Evolutionary conservation across 2,113 vertebrate genomes (phyloP).

Genomic region (Acinonyx jubatus): DNA sequence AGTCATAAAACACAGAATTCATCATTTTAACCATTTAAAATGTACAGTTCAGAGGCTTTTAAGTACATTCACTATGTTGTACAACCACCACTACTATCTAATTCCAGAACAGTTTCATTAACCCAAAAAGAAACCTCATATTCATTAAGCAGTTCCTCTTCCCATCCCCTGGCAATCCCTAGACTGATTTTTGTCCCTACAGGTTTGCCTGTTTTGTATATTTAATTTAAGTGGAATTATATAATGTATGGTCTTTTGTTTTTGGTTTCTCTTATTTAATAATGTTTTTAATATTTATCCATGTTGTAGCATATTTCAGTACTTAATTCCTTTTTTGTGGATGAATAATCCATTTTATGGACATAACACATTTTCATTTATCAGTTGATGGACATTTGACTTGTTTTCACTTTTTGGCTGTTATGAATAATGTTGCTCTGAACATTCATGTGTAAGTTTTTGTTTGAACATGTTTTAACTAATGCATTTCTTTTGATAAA

Average conservation of each 20-base stretch:
- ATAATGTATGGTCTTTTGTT: not conserved
- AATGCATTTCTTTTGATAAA: constrained; percentile 6
- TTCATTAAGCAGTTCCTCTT: not conserved
- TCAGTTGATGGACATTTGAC: not conserved
- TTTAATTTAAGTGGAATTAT: not conserved
- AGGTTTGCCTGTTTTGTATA: not conserved
- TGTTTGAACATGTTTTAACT: constrained; percentile 9
- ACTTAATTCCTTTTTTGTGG: constrained; percentile 7
- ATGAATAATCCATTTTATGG: not conserved
- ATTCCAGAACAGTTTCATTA: not conserved
- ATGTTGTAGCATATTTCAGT: not conserved
- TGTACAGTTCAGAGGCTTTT: not conserved
- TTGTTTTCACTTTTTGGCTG: not conserved
- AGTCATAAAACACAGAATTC: not conserved
- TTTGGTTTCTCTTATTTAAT: not conserved
- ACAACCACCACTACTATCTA: not conserved
- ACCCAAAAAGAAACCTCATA: not conserved
- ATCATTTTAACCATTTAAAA: constrained; percentile 31
- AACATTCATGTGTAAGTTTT: not conserved
- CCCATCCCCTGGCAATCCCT: not conserved
- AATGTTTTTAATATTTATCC: not conserved
- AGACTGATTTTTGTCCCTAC: not conserved
- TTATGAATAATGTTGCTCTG: not conserved
- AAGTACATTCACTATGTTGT: not conserved
- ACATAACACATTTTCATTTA: not conserved